Percentiles rank a stretch among this genome's conserved stretches.
phyloP scores from a whole-genome alignment of 2,113 vertebrate species.

The Bostrychus sinensis region DNA sequence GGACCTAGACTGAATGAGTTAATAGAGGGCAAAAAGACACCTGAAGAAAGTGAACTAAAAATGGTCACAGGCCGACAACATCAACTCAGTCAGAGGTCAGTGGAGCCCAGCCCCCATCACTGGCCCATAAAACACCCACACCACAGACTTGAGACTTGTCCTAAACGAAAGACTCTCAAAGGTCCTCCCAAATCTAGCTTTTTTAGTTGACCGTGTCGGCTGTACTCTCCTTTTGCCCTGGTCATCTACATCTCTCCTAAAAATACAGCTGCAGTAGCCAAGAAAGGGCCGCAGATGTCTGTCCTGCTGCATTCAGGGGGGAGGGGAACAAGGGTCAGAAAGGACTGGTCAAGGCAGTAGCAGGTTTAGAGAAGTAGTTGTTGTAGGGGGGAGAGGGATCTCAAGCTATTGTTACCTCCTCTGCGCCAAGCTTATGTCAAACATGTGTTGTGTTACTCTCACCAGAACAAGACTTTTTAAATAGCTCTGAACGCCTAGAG shows the following conservation, averaged over 20 bases:
- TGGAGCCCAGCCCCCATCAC: conserved; percentile 22
- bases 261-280: conserved; percentile 43
- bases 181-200: conserved; percentile 23
- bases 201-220: conserved; percentile 25
- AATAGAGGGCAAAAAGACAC: not conserved
- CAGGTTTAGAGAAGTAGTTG: conserved; percentile 2
- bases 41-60: not conserved
- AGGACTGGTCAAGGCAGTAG: conserved; percentile 14
- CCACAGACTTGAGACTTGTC: conserved; percentile 20
- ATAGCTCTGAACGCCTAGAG: no score
- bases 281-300: conserved; percentile 52
- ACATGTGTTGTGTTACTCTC: not conserved
- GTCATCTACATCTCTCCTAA: conserved; percentile 58
- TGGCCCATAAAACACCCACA: conserved; percentile 26
- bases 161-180: conserved; percentile 33
- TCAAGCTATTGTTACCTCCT: conserved; percentile 46
- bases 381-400: conserved; percentile 21
- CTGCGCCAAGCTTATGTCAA: conserved; percentile 15
- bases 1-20: not conserved
- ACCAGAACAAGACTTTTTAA: not conserved
- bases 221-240: conserved; percentile 58
- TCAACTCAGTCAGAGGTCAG: conserved; percentile 1
- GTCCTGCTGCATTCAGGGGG: conserved; percentile 31
- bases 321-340: not conserved
- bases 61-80: not conserved